These are phyloP conservation scores for Brachypteracias leptosomus DNA, from an alignment of 2,113 vertebrate species.

Conservation along the genomic window DNA sequence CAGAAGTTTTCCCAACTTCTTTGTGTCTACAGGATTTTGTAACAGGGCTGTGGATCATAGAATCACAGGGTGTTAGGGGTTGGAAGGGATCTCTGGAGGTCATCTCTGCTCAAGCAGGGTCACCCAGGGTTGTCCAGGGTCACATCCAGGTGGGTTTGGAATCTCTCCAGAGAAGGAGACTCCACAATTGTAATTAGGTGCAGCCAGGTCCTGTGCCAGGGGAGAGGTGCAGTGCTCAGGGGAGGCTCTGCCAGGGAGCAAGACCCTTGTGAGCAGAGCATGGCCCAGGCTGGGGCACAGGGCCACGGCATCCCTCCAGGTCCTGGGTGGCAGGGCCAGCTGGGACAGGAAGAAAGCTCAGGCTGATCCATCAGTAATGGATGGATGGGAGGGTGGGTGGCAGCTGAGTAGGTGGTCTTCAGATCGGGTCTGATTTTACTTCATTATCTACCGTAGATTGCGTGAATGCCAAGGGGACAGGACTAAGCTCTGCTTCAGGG, in stretches of 20 bases:
- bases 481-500: background rate
- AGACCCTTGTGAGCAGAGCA: background rate
- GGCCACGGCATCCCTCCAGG: accelerated
- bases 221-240: background rate
- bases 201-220: background rate
- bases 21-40: accelerated
- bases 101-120: background rate
- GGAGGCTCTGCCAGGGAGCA: background rate
- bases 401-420: constrained; percentile 16
- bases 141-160: background rate
- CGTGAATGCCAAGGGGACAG: background rate
- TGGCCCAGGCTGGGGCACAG: accelerated
- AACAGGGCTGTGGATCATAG: background rate
- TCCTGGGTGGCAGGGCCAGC: background rate
- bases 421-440: background rate
- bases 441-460: background rate
- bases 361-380: accelerated
- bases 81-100: background rate
- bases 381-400: background rate
- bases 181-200: background rate
- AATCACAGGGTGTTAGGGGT: background rate
- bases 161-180: background rate
- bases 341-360: background rate
- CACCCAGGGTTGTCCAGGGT: background rate
- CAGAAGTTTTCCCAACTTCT: background rate